A percentile compares a stretch with the other conserved stretches of the same genome.
These are phyloP conservation scores for Tenthredo mesomela DNA, from an alignment of 2,888 invertebrate species.

Conservation along the genomic window DNA sequence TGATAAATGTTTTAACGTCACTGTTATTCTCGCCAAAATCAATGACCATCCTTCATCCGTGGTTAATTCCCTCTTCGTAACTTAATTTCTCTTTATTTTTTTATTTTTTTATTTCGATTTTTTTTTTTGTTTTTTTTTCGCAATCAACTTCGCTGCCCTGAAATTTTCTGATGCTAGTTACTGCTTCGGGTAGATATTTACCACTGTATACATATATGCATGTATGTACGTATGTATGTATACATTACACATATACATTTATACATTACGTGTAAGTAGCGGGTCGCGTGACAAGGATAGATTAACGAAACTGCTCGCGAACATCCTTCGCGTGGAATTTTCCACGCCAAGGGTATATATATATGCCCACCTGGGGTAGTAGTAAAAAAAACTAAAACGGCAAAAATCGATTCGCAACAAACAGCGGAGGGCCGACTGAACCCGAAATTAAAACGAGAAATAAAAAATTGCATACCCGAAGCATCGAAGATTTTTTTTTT, in stretches of 20 bases:
- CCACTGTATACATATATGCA: background rate
- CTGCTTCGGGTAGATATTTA: background rate
- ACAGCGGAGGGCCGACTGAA: background rate
- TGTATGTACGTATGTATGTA: background rate
- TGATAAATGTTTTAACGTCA: background rate
- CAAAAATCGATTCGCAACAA: conserved; percentile 19
- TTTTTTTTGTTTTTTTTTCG: background rate
- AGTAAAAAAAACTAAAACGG: conserved; percentile 16
- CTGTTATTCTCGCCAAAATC: background rate
- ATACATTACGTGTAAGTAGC: conserved; percentile 14
- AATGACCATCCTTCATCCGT: background rate
- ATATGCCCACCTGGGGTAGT: background rate
- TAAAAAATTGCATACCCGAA: background rate
- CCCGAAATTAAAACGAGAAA: background rate
- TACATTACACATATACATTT: conserved; percentile 1
- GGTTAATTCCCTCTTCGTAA: background rate
- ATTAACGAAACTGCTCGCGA: conserved; percentile 48
- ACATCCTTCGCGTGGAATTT: conserved; percentile 50
- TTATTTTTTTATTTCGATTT: background rate
- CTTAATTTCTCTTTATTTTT: background rate
- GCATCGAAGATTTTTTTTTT: background rate
- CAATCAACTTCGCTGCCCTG: conserved; percentile 20
- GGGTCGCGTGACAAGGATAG: conserved; percentile 47
- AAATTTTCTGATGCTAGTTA: conserved; percentile 19
- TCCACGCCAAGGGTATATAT: conserved; percentile 19